These are phyloP conservation scores for Clivina fossor DNA, from an alignment of 2,888 invertebrate species.

Conservation along the genomic window DNA sequence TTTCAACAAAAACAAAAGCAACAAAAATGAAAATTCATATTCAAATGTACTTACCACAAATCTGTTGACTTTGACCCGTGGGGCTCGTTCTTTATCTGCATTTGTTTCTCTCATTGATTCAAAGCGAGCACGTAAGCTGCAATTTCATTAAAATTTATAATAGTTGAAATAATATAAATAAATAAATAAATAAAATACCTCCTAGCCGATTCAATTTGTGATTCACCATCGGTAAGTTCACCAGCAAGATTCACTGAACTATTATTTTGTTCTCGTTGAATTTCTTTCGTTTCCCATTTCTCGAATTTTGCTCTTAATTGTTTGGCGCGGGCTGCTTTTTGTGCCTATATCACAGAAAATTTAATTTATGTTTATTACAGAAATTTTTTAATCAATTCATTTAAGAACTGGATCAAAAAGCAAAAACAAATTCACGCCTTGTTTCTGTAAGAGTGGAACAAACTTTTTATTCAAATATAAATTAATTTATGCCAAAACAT, in stretches of 20 bases:
- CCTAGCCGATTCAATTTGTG: conserved; percentile 84
- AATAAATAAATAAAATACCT: conserved; percentile 54
- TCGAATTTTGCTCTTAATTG: conserved; percentile 86
- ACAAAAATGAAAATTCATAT: too few species aligned
- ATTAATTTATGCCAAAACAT: too few species aligned
- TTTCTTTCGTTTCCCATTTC: conserved; percentile 76
- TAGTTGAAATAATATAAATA: background rate
- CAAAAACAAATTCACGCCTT: too few species aligned
- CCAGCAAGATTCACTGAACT: conserved; percentile 53
- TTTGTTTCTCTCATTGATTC: conserved; percentile 74
- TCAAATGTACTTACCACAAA: conserved; percentile 82
- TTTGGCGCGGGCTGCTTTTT: conserved; percentile 78
- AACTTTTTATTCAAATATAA: too few species aligned
- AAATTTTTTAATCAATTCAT: too few species aligned
- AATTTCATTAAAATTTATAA: background rate
- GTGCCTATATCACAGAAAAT: conserved; percentile 56
- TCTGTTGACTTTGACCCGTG: conserved; percentile 78
- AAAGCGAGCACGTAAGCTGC: conserved; percentile 80
- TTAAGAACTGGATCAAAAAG: too few species aligned
- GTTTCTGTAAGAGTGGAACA: too few species aligned
- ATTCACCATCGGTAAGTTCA: conserved; percentile 63
- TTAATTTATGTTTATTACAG: background rate
- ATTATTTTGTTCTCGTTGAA: conserved; percentile 58
- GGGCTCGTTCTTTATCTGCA: conserved; percentile 55
- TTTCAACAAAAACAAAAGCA: too few species aligned